phyloP scores from a whole-genome alignment of 2,888 invertebrate species.

The Apeira syringaria region DNA sequence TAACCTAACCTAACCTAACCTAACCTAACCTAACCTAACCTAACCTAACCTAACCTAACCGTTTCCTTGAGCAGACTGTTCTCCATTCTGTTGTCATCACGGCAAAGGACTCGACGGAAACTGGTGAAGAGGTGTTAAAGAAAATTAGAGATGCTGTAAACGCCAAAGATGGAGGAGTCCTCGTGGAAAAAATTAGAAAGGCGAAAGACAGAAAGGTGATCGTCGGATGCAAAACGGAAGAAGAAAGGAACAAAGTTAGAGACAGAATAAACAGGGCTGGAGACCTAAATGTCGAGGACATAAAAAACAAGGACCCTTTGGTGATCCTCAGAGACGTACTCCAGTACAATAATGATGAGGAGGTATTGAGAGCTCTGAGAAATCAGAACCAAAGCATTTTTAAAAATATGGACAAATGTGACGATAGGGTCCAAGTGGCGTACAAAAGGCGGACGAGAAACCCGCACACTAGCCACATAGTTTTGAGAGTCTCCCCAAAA shows the following conservation, averaged over 20 bases:
- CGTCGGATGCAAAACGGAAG: conserved; percentile 12
- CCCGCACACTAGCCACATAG: conserved; percentile 1
- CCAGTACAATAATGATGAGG: conserved; percentile 2
- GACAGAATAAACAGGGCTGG: conserved; percentile 5
- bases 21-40: no score
- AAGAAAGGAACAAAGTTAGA: conserved; percentile 12
- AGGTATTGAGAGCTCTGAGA: not conserved
- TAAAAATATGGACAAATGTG: not conserved
- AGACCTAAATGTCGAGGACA: conserved; percentile 13
- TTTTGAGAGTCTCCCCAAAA: conserved; percentile 13
- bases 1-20: no score
- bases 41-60: no score
- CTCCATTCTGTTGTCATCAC: no score
- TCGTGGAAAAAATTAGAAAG: conserved; percentile 20
- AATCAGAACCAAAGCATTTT: conserved; percentile 1
- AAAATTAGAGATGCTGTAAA: conserved; percentile 16
- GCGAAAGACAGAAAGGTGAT: conserved; percentile 18
- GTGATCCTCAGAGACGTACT: conserved; percentile 12
- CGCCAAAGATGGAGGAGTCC: conserved; percentile 12
- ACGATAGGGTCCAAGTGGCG: not conserved
- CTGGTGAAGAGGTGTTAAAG: conserved; percentile 13
- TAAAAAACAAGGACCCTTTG: conserved; percentile 21
- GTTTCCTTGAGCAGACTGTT: no score
- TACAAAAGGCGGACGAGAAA: conserved; percentile 3
- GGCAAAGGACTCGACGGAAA: conserved; percentile 2